phyloP scores from a whole-genome alignment of 2,888 invertebrate genomes.

The Hyalella azteca region DNA sequence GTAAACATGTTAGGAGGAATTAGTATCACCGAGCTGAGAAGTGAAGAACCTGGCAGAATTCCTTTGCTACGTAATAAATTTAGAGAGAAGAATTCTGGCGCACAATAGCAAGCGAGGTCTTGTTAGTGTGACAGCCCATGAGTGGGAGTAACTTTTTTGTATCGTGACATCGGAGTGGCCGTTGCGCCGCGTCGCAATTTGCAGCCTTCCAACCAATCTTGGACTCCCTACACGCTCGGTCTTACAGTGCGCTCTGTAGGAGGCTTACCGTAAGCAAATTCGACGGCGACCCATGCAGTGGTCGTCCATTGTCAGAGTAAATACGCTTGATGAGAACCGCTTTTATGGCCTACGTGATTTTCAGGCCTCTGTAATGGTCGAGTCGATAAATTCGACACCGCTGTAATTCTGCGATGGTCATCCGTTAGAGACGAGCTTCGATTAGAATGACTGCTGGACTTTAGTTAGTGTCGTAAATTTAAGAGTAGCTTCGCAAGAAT shows the following conservation, averaged over 20 bases:
- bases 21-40: too few species aligned
- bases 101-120: constrained; percentile 27
- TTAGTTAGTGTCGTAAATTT: too few species aligned
- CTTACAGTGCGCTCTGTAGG: background rate
- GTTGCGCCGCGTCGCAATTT: background rate
- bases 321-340: background rate
- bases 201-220: background rate
- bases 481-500: too few species aligned
- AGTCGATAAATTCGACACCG: background rate
- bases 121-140: constrained; percentile 31
- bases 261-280: constrained; percentile 17
- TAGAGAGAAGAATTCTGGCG: background rate
- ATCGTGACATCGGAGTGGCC: constrained; percentile 31
- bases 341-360: constrained; percentile 14
- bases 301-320: background rate
- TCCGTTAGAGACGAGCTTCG: too few species aligned
- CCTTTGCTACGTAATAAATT: background rate
- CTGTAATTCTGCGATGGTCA: background rate
- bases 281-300: background rate
- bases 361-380: background rate
- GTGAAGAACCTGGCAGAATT: background rate
- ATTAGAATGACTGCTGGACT: too few species aligned
- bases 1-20: too few species aligned
- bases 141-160: constrained; percentile 8
- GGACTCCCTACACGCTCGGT: background rate